Base-by-base conservation (phyloP, 2,797 vertebrate species). In the Acanthopagrus latus region DNA sequence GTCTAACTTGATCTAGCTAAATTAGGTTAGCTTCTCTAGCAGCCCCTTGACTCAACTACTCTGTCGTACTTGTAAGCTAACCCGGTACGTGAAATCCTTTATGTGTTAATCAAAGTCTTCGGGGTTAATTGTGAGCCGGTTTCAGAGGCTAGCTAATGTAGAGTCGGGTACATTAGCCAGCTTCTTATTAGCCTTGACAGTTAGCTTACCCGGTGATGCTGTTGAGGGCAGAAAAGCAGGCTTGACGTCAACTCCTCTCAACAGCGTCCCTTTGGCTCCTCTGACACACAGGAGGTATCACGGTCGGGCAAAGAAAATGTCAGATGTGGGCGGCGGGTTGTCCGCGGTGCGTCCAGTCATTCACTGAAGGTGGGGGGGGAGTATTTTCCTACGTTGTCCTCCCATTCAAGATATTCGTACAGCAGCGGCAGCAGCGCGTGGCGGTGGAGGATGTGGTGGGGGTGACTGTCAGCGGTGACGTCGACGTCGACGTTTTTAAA, bases 201-300 rank as follows among this genome's bases (percentile, higher is more conserved):
- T 86, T 91, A 90, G 87, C 91, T 91, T 90, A 93, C 91, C 89
- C 47, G 81, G 67, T 74, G 88, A 89, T 81, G 86, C 70, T 84
- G 81, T 9, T n/a, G 20, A 21, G 48, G 41, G 16, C 23, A 75
- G 14, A 71, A 38, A 52, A 58, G 13, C 38, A 50, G 65, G 43
- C 38, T 71, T 72, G 71, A 81, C 82, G 85, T 85, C 79, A 77
- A 71, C 59, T 79, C 52, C 50, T 41, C 44, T 59, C 20, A 57
- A 23, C 54, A 11, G 48, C 41, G 70, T 57, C 64, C 16, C 43
- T 43, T 43, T 1, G 51, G 9, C 8, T 38, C 38, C 3, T 68
- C 44, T 1, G 29, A 38, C 5, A 21, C 7, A 50, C 10, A 27
- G 43, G 23, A 25, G 29, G 29, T 29, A n/a, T 50, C 43, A 68